phyloP scores from a whole-genome alignment of 2,113 vertebrate species.

The Periophthalmus modestus region DNA sequence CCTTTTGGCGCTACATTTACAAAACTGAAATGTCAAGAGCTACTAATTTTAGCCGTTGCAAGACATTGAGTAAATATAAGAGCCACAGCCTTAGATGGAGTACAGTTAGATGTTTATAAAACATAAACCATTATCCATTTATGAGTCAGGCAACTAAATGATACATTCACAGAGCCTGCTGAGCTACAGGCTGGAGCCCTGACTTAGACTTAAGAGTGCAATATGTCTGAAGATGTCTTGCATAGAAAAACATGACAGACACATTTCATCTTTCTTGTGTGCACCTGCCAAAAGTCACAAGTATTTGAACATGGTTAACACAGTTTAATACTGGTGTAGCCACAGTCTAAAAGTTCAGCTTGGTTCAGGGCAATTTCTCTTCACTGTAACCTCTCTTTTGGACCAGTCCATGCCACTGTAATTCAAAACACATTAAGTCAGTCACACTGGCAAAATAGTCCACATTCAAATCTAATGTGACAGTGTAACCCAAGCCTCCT shows the following conservation, averaged over 20 bases:
- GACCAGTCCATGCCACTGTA: conserved; percentile 15
- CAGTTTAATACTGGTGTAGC: neutral
- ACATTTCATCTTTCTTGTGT: neutral
- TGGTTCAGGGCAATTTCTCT: neutral
- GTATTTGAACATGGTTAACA: neutral
- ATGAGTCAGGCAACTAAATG: too few relatives aligned
- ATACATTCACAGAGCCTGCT: too few relatives aligned
- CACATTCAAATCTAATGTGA: conserved; percentile 7
- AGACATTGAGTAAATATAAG: too few relatives aligned
- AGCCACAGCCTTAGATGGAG: too few relatives aligned
- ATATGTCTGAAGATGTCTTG: neutral
- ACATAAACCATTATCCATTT: too few relatives aligned
- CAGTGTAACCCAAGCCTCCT: neutral
- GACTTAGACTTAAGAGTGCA: too few relatives aligned
- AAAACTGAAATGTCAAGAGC: too few relatives aligned
- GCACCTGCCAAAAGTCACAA: neutral
- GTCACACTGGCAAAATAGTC: conserved; percentile 15
- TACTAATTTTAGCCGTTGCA: too few relatives aligned
- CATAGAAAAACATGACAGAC: neutral
- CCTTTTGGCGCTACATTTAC: too few relatives aligned
- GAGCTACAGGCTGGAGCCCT: too few relatives aligned
- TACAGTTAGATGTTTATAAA: too few relatives aligned
- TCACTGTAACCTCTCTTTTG: neutral
- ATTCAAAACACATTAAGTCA: conserved; percentile 9
- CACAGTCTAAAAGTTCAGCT: neutral